Base-by-base conservation (phyloP, 1,140 invertebrate genomes). In the Drosophila tsacasi region DNA sequence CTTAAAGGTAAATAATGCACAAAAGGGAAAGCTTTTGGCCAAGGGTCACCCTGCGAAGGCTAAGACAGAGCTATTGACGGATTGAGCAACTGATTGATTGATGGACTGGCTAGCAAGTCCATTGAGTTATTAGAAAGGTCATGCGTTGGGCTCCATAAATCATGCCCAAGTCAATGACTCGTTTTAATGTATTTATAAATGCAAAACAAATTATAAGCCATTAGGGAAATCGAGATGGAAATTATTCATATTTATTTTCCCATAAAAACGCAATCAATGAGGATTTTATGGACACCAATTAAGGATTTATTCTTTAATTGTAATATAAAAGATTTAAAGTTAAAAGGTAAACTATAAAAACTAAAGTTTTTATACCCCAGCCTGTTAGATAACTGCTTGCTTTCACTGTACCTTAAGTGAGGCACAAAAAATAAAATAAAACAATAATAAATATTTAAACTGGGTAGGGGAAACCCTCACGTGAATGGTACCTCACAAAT, bases 11-110 rank as follows among this genome's bases (percentile, higher is more conserved):
- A 74, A 74, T 60, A 74, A 60, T 74, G 68, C 68, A 73, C 54
- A 74, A 74, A 73, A 73, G 68, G 71, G 67, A 73, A 74, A 74
- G 71, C 71, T 61, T 61, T 74, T 73, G 55, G 55, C 55, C 69
- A 73, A 73, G 69, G 69, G 69, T 73, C 50, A 67, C 9, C 39
- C 44, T 37, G n/a, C 27, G 68, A 74, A 74, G 71, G 71, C 68
- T 52, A 52, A 35, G 42, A 23, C 67, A 57, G 32, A 15, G 67
- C 19, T 35, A 71, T 30, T 69, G 67, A 74, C 27, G 47, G 55
- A 72, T 60, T 73, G 46, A 50, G 69, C 27, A 59, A 60, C 67
- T 23, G 52, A 61, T 52, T 73, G 71, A 74, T 74, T 61, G 71
- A 74, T 73, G 71, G 37, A 39, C 44, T 40, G 46, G 17, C 40